Base-by-base conservation (phyloP, 2,888 invertebrate genomes). In the Hololepta plana region DNA sequence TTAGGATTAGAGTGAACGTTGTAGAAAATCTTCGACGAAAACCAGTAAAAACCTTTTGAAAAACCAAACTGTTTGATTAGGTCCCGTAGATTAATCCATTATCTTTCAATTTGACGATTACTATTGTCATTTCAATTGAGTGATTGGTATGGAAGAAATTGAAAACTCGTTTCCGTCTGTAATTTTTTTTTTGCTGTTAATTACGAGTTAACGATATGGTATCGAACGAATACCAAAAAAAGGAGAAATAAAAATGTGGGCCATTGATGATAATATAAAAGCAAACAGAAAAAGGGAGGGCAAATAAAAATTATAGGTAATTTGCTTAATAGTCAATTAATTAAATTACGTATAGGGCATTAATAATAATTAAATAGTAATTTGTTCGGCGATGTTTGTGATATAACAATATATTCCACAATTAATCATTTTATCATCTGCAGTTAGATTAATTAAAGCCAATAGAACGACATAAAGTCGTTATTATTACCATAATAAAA, bases 241-340 rank as follows among this genome's bases (percentile, higher is more conserved):
- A 7, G 17, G 7, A 17, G 17, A 17, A 17, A n/a, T 17, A 17
- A 17, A 7, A n/a, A 7, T 17, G 17, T 17, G 7, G n/a, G 7
- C 21, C 11, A 4, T 6, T 21, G 11, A 21, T 21, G 11, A 21
- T 11, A 11, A 21, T 21, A 21, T 21, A 21, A 23, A 23, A 23
- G 6, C 23, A 20, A 9, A 25, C 12, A n/a, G 26, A 17, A 17
- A 17, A 7, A 17, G 17, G 17, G n/a, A 17, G 17, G n/a, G 17
- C 17, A n/a, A 17, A 17, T n/a, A 20, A 26, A 16, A 26, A 21
- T 30, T 40, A 37, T 38, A 37, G 35, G 42, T 44, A 46, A 47
- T 47, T 45, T 39, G 43, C 39, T 42, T 48, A 49, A 48, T 49
- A 39, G 42, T 34, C 41, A 38, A 42, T 46, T 48, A 50, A 49